These are phyloP conservation scores for Drosophila ohnishii DNA, from an alignment of 1,140 invertebrate species.

Conservation along the genomic window DNA sequence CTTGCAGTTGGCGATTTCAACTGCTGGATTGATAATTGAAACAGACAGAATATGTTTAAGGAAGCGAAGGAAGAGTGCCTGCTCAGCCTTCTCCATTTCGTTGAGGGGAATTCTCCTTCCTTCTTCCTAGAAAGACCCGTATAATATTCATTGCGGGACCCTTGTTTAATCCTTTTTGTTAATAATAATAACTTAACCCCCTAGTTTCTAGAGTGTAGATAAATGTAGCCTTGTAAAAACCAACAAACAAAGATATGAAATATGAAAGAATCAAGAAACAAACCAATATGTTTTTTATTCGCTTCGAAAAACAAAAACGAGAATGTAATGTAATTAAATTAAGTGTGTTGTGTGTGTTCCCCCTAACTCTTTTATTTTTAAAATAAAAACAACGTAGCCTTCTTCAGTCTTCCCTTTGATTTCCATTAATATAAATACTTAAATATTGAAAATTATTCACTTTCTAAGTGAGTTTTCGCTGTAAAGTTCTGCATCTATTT, in stretches of 20 bases:
- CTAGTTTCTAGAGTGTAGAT: constrained; percentile 27
- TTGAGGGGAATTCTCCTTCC: not conserved
- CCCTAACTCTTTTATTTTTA: constrained; percentile 11
- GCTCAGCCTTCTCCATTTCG: constrained; percentile 2
- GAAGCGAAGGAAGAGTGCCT: constrained; percentile 8
- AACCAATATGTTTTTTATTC: constrained; percentile 22
- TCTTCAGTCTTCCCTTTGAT: not conserved
- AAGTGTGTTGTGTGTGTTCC: not conserved
- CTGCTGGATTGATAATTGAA: constrained; percentile 17
- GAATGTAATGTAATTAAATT: not conserved
- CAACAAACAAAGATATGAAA: constrained; percentile 4
- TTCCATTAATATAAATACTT: too few relatives aligned
- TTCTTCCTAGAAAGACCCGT: not conserved
- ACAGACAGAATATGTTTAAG: not conserved
- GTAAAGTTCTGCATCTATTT: not conserved
- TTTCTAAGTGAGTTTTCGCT: not conserved
- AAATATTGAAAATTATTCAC: too few relatives aligned
- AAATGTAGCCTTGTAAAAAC: constrained; percentile 21
- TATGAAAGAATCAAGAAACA: constrained; percentile 4
- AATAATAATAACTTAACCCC: constrained; percentile 11
- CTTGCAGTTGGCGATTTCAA: constrained; percentile 36
- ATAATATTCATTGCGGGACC: not conserved
- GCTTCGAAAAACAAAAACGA: constrained; percentile 1
- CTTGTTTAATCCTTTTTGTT: not conserved
- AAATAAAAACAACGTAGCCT: not conserved